Evolutionary conservation across 2,113 vertebrate species (phyloP), one percentile per base, ranked within the genome.

Genomic region (Megalops atlanticus): DNA sequence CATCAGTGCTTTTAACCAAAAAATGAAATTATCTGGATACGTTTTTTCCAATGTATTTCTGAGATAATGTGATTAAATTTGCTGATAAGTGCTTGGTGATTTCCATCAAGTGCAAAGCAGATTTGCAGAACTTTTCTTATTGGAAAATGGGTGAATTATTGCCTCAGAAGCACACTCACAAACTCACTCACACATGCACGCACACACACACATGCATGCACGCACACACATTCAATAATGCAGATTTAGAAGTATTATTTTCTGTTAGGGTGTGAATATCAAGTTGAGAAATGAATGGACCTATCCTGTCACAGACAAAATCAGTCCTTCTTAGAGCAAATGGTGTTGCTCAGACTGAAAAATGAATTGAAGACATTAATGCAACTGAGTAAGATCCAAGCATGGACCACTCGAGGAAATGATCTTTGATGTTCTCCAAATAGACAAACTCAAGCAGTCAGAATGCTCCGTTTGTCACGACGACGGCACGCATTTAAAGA

Each of bases 231-330:
- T 64, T 2, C 58, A 64, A 64, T 64, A 27, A 64, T 64, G 58
- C n/a, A 64, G 31, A 64, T 64, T 64, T n/a, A 27, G n/a, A 64
- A 64, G 58, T 64, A 64, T 64, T 64, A 64, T 64, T 64, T 18
- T 24, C 58, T 64, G 58, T 64, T 64, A 31, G 21, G 58, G 21
- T 64, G n/a, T 11, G 58, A 10, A 64, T 27, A 64, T 31, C 58
- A 64, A n/a, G 58, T 27, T 24, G n/a, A 11, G 8, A 64, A 64
- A 64, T 64, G 58, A 64, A 64, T 24, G 24, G 58, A 24, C 58
- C 31, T 64, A 64, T 64, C 58, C 31, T 64, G 58, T 64, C n/a
- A 31, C 24, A 64, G 31, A n/a, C n/a, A 64, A n/a, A 64, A 31
- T 64, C n/a, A 31, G 24, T 64, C 58, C 6, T 8, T 64, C 58